phyloP scores from a whole-genome alignment of 1,140 invertebrate species.

The Drosophila baimaii region DNA sequence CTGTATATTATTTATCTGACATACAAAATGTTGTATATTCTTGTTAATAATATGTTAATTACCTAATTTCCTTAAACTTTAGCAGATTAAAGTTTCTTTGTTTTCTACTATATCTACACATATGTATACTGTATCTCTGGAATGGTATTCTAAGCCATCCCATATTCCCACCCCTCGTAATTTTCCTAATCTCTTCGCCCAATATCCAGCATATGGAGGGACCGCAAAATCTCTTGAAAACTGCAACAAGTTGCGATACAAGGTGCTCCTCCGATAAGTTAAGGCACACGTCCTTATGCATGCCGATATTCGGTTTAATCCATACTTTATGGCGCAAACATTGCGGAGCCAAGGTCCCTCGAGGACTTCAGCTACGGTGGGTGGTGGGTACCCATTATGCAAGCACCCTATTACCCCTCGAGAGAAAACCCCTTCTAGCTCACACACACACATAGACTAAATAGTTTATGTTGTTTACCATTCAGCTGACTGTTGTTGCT shows the following conservation, averaged over 20 bases:
- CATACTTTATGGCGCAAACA: constrained; percentile 73
- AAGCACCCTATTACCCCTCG: background rate
- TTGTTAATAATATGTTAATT: no score
- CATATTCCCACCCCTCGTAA: background rate
- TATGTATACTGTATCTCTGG: no score
- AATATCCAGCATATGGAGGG: constrained; percentile 1
- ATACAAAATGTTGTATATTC: no score
- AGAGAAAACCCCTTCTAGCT: background rate
- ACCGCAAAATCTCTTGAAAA: background rate
- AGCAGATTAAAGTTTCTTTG: no score
- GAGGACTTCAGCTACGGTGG: constrained; percentile 15
- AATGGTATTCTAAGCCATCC: no score
- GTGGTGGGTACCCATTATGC: constrained; percentile 4
- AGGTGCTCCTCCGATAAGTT: constrained; percentile 43
- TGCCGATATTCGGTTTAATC: constrained; percentile 42
- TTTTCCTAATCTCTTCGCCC: background rate
- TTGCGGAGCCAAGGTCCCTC: constrained; percentile 38
- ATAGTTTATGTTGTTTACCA: constrained; percentile 78
- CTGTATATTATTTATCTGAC: no score
- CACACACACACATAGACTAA: constrained; percentile 51
- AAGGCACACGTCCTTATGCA: constrained; percentile 12
- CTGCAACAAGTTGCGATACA: constrained; percentile 31
- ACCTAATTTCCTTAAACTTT: no score
- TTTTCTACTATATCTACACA: no score
- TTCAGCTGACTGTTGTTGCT: constrained; percentile 36